A percentile compares a stretch with the other conserved stretches of the same genome.
Conservation (phyloP, 2,113 vertebrate genomes). For the Narcine bancroftii region DNA sequence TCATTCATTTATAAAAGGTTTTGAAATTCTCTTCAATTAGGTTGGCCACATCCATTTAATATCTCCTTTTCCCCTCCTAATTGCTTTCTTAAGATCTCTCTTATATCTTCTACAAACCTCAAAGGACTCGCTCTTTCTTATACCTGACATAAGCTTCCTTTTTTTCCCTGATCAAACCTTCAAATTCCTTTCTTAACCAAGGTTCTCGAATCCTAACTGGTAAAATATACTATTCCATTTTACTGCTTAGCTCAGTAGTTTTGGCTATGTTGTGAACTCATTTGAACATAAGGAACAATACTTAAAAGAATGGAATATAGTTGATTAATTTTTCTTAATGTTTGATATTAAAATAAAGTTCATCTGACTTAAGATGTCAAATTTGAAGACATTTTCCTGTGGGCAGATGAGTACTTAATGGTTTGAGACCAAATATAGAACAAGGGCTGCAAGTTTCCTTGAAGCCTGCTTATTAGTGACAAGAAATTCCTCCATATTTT, state of each 20-base stretch:
- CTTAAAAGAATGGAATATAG: neutral
- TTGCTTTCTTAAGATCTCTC: too few species aligned
- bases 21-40: too few species aligned
- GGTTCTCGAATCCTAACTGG: too few species aligned
- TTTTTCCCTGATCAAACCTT: too few species aligned
- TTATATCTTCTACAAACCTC: too few species aligned
- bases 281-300: neutral
- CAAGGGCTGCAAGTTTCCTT: neutral
- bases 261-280: neutral
- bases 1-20: too few species aligned
- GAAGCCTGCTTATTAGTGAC: neutral
- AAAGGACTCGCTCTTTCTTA: too few species aligned
- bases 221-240: neutral
- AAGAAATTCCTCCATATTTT: neutral
- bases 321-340: neutral
- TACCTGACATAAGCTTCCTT: too few species aligned
- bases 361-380: neutral
- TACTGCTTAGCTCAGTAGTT: neutral
- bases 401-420: neutral
- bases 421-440: neutral
- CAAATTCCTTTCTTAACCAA: too few species aligned
- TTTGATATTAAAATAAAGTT: neutral
- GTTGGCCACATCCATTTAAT: too few species aligned
- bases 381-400: neutral
- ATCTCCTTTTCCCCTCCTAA: too few species aligned